Conservation (phyloP, 2,888 invertebrate species). For the Acanthosoma haemorrhoidale region DNA sequence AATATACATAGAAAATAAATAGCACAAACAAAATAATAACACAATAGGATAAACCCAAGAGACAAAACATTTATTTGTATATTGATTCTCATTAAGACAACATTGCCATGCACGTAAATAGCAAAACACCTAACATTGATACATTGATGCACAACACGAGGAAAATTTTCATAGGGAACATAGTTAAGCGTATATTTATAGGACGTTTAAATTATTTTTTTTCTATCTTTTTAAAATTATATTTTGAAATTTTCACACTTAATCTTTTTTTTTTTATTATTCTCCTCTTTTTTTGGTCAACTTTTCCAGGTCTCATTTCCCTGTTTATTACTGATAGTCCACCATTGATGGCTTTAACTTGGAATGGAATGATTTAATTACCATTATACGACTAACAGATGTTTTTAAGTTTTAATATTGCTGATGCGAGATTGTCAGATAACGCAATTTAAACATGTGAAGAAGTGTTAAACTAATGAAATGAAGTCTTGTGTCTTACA, state of each 20-base stretch:
- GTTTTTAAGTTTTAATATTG: neutral
- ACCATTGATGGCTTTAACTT: slow-evolving; percentile 22
- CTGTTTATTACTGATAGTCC: slow-evolving; percentile 25
- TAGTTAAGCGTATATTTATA: slow-evolving; percentile 37
- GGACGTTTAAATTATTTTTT: slow-evolving; percentile 20
- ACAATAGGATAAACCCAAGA: too few species aligned
- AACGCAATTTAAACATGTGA: neutral
- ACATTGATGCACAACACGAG: slow-evolving; percentile 18
- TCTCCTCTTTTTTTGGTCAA: slow-evolving; percentile 23
- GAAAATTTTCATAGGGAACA: slow-evolving; percentile 22
- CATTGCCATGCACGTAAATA: slow-evolving; percentile 21
- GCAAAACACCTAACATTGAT: slow-evolving; percentile 29
- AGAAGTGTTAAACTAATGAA: neutral
- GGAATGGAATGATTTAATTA: slow-evolving; percentile 2
- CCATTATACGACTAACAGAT: neutral
- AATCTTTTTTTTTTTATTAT: neutral
- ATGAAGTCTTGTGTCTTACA: neutral
- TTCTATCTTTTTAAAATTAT: neutral
- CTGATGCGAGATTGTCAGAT: neutral
- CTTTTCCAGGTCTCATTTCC: slow-evolving; percentile 19
- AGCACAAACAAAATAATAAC: neutral
- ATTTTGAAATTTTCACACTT: neutral
- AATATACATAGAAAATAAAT: neutral
- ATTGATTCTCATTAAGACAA: neutral
- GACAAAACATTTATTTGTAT: neutral